These are phyloP conservation scores for Pristionchus exspectatus DNA, from an alignment of 2,888 invertebrate genomes.

Conservation along the genomic window DNA sequence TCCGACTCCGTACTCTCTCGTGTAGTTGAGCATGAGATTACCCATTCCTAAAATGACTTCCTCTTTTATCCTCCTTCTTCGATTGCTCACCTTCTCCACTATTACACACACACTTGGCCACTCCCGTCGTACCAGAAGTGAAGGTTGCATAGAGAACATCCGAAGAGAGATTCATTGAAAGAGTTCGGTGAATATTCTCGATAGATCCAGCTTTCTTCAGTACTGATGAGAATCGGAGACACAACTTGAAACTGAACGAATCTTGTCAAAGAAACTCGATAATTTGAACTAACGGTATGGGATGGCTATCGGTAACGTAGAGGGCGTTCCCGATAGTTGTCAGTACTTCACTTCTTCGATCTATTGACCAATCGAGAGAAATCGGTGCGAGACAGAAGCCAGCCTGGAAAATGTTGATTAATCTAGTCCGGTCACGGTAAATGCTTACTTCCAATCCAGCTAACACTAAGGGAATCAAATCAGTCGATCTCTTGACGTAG, in stretches of 20 bases:
- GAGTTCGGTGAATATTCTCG: not conserved
- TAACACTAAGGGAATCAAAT: not conserved
- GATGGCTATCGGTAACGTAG: not conserved
- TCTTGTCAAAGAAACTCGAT: not conserved
- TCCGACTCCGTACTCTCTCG: conserved; percentile 59
- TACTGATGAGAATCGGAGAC: not conserved
- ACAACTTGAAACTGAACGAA: not conserved
- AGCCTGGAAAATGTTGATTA: not conserved
- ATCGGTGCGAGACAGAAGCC: conserved; percentile 29
- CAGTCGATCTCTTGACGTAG: not conserved
- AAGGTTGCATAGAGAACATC: conserved; percentile 69
- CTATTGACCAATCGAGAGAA: conserved; percentile 20
- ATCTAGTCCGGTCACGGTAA: not conserved
- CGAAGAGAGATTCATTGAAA: conserved; percentile 1
- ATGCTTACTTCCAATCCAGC: not conserved
- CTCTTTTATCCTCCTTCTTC: not conserved
- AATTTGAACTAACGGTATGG: not conserved
- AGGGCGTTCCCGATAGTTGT: not conserved
- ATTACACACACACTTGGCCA: conserved; percentile 70
- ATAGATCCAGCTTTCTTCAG: not conserved
- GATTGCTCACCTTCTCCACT: conserved; percentile 54
- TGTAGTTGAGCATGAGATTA: conserved; percentile 69
- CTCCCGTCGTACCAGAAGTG: conserved; percentile 75
- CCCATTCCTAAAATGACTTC: conserved; percentile 60
- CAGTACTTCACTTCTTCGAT: not conserved